These are phyloP conservation scores for Eulacestoma nigropectus DNA, from an alignment of 2,113 vertebrate species.

Conservation along the genomic window DNA sequence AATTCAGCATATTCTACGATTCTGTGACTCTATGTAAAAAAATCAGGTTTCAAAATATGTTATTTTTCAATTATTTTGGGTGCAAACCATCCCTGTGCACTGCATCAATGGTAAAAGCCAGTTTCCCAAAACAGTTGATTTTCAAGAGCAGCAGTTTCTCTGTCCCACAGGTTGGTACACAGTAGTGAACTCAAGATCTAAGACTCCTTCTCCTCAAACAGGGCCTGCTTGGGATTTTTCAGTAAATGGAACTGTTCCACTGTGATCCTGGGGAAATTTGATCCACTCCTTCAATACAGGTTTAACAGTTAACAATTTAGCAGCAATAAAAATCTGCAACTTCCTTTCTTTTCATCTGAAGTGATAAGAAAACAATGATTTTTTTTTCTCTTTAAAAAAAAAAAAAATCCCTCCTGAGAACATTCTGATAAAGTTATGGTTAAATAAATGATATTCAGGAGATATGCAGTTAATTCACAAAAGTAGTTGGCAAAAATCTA, in stretches of 20 bases:
- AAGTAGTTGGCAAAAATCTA: neutral
- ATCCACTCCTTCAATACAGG: neutral
- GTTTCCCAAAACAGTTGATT: neutral
- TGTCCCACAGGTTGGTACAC: neutral
- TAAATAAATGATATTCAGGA: neutral
- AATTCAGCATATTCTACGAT: neutral
- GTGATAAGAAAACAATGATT: neutral
- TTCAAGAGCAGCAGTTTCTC: neutral
- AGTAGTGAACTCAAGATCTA: neutral
- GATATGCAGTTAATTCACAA: neutral
- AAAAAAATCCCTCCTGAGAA: neutral
- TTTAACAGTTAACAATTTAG: conserved; percentile 34
- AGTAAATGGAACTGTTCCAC: neutral
- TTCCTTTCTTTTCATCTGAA: conserved; percentile 28
- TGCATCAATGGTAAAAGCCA: neutral
- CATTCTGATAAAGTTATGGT: neutral
- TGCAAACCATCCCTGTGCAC: neutral
- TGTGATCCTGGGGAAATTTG: neutral
- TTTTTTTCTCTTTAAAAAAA: neutral
- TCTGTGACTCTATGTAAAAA: neutral
- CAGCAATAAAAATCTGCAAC: conserved; percentile 21
- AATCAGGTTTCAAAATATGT: neutral
- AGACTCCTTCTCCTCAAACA: neutral
- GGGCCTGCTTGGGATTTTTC: neutral
- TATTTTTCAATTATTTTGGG: neutral